These are phyloP conservation scores for Heliconius hortense DNA, from an alignment of 2,888 invertebrate genomes.

Conservation along the genomic window DNA sequence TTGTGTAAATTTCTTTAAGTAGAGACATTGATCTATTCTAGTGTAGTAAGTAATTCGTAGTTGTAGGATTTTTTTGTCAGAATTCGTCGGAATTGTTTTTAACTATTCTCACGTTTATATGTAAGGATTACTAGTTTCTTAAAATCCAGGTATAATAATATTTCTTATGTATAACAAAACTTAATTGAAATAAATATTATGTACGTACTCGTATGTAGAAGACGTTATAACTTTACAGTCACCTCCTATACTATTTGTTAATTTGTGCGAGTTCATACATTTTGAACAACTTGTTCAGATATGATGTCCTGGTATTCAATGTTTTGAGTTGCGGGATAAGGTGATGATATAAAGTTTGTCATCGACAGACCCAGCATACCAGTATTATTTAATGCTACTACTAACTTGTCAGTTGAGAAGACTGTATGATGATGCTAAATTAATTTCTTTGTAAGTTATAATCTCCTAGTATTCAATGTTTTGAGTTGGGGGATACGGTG, in stretches of 20 bases:
- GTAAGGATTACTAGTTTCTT: not conserved
- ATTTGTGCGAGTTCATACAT: not conserved
- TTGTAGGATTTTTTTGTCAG: too few relatives aligned
- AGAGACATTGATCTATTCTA: not conserved
- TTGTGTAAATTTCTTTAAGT: not conserved
- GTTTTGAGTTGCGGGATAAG: conserved; percentile 1
- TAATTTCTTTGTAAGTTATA: not conserved
- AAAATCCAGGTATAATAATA: not conserved
- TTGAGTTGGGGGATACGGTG: conserved; percentile 3
- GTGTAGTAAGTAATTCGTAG: too few relatives aligned
- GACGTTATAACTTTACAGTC: not conserved
- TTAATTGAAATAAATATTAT: not conserved
- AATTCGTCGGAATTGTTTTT: too few relatives aligned
- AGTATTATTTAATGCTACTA: not conserved
- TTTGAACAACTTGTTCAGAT: not conserved
- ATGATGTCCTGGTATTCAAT: conserved; percentile 7
- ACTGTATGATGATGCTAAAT: not conserved
- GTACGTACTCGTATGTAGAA: not conserved
- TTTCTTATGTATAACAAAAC: not conserved
- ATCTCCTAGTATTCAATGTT: not conserved
- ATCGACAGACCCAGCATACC: not conserved
- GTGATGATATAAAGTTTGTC: not conserved
- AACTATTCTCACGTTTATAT: too few relatives aligned
- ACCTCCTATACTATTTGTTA: not conserved
- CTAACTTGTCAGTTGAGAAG: not conserved